Evolutionary conservation across 1,140 invertebrate species (phyloP).

Genomic region (Homarus americanus): DNA sequence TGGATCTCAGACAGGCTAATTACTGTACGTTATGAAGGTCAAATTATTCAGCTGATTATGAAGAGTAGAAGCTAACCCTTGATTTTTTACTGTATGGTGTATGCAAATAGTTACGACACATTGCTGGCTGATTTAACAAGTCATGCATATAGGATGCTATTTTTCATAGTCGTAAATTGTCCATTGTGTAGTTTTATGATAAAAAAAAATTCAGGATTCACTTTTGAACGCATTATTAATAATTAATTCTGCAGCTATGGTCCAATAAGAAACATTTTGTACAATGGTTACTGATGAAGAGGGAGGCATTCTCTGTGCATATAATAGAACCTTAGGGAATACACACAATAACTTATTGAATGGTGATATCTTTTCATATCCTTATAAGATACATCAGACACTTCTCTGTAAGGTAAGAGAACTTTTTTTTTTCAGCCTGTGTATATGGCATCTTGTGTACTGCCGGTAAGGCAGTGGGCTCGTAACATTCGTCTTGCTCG

Average conservation of each 20-base stretch:
- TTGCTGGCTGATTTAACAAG: not conserved
- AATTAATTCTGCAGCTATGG: not conserved
- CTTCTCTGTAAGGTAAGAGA: too few species aligned
- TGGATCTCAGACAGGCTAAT: not conserved
- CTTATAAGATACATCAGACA: too few species aligned
- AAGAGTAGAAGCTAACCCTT: not conserved
- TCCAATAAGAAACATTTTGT: not conserved
- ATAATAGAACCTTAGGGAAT: not conserved
- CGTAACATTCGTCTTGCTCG: too few species aligned
- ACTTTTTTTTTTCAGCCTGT: too few species aligned
- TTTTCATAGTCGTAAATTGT: not conserved
- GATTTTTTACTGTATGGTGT: conserved; percentile 8
- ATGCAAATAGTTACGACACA: not conserved
- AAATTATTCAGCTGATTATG: not conserved
- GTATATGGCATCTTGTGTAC: too few species aligned
- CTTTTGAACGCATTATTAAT: not conserved
- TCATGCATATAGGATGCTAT: conserved; percentile 8
- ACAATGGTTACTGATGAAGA: conserved; percentile 11
- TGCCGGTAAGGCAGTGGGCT: too few species aligned
- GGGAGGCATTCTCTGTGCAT: conserved; percentile 12
- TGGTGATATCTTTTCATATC: not conserved
- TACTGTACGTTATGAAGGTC: not conserved
- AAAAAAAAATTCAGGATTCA: not conserved
- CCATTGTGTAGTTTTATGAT: not conserved
- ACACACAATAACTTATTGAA: conserved; percentile 3